Evolutionary conservation across 2,797 vertebrate species (phyloP), one percentile per base, ranked within the genome.

Genomic region (Distichodus sexfasciatus): DNA sequence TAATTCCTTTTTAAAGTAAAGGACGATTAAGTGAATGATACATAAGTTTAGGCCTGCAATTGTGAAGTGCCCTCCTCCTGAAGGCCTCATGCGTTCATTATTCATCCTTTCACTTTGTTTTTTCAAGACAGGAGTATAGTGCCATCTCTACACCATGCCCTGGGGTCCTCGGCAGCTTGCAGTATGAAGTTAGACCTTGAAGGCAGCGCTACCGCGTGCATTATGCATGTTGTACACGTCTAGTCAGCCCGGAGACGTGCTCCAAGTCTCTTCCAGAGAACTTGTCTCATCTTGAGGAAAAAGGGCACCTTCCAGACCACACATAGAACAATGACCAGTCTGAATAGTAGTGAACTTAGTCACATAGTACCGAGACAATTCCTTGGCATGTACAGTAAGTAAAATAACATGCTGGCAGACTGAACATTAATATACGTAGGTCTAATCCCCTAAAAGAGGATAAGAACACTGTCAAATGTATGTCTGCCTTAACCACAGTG

Each of bases 161-260:
- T 19, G 64, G 36, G 40, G 23, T 28, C 53, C 55, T n/a, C 4
- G 36, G 21, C 40, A 41, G 17, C 11, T 38, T 11, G 2, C 5
- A 29, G 36, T n/a, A 40, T 40, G 21, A 66, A 29, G 38, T 4
- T 7, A 23, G 36, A 26, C 48, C 24, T 54, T 43, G 36, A 54
- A 66, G 50, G 15, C 26, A 19, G 64, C 51, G 44, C 19, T n/a
- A 33, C 24, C 28, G 26, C 1, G 46, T 47, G 26, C 41, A 67
- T 67, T 57, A 58, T 67, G 24, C 24, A 66, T n/a, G 41, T 33
- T 17, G n/a, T 58, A 24, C 29, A 26, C 53, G 26, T 57, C 19
- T 10, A 33, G 31, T 35, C 14, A 29, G 24, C 19, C 43, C 35
- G 15, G n/a, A 0, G 12, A 23, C 28, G 15, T 4, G 15, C 19